These are phyloP conservation scores for Nebria salina DNA, from an alignment of 2,888 invertebrate species.

Conservation along the genomic window DNA sequence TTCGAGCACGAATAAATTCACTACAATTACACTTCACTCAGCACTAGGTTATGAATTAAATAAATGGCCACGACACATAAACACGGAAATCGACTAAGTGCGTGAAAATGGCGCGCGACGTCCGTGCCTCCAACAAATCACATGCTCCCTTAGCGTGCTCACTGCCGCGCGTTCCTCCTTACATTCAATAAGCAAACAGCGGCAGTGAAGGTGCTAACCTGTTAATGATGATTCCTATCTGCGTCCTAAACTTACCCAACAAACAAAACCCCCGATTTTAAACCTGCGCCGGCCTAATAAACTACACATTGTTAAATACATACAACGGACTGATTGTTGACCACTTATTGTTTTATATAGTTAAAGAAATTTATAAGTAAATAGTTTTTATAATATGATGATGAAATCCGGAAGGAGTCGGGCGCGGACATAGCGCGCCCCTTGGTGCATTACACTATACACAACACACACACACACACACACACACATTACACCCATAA, in stretches of 20 bases:
- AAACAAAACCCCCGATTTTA: background rate
- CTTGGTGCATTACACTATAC: slow-evolving; percentile 24
- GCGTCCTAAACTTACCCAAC: background rate
- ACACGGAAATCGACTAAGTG: slow-evolving; percentile 10
- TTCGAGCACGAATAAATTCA: background rate
- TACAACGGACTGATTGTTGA: slow-evolving; percentile 44
- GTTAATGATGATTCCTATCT: background rate
- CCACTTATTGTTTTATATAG: slow-evolving; percentile 38
- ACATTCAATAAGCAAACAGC: background rate
- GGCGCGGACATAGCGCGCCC: slow-evolving; percentile 31
- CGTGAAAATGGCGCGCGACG: slow-evolving; percentile 19
- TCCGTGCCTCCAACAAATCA: slow-evolving; percentile 1
- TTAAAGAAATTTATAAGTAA: slow-evolving; percentile 34
- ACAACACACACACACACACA: slow-evolving; percentile 27
- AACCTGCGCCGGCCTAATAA: slow-evolving; percentile 39
- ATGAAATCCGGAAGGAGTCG: slow-evolving; percentile 30
- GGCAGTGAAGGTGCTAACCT: background rate
- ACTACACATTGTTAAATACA: slow-evolving; percentile 35
- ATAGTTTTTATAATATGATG: slow-evolving; percentile 28
- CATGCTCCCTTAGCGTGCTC: background rate
- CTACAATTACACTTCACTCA: background rate
- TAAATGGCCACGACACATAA: background rate
- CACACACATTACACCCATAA: slow-evolving; percentile 6
- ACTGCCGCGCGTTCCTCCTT: background rate
- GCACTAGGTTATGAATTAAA: background rate